Conservation (phyloP, 2,113 vertebrate species). For the Oostethus manadensis region DNA sequence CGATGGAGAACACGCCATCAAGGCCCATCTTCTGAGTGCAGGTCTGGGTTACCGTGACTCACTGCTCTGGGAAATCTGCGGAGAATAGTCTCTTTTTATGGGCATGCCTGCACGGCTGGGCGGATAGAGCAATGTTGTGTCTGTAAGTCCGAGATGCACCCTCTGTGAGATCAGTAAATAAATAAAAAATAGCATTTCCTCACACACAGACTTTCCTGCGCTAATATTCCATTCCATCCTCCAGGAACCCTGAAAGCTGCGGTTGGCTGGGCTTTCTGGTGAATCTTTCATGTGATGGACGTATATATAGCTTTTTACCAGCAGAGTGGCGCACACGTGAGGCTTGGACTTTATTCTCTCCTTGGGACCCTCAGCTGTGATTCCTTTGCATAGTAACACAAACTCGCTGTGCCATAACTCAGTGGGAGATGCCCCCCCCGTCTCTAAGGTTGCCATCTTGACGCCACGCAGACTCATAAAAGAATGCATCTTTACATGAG, state of each 20-base stretch:
- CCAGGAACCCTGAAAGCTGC: slow-evolving; percentile 33
- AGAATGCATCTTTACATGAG: too few species aligned
- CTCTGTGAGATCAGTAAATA: slow-evolving; percentile 35
- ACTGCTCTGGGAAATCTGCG: not conserved
- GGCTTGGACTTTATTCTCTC: slow-evolving; percentile 51
- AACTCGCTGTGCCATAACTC: slow-evolving; percentile 2
- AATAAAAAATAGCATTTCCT: slow-evolving; percentile 35
- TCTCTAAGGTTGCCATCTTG: too few species aligned
- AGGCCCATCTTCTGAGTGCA: slow-evolving; percentile 1
- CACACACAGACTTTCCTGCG: not conserved
- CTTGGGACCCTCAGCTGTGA: slow-evolving; percentile 23
- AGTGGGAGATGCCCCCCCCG: too few species aligned
- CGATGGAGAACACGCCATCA: not conserved
- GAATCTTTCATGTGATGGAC: slow-evolving; percentile 58
- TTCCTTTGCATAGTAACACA: slow-evolving; percentile 23
- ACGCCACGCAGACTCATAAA: too few species aligned
- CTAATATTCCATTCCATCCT: slow-evolving; percentile 24
- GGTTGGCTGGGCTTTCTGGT: slow-evolving; percentile 36
- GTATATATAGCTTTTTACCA: slow-evolving; percentile 15
- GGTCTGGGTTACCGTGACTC: slow-evolving; percentile 8
- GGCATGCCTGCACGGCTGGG: not conserved
- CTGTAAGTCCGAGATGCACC: slow-evolving; percentile 24
- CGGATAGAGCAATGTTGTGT: not conserved
- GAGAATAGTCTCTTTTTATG: not conserved
- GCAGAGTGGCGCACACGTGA: slow-evolving; percentile 48